Conservation (phyloP, 2,797 vertebrate species). For the Chelon auratus region DNA sequence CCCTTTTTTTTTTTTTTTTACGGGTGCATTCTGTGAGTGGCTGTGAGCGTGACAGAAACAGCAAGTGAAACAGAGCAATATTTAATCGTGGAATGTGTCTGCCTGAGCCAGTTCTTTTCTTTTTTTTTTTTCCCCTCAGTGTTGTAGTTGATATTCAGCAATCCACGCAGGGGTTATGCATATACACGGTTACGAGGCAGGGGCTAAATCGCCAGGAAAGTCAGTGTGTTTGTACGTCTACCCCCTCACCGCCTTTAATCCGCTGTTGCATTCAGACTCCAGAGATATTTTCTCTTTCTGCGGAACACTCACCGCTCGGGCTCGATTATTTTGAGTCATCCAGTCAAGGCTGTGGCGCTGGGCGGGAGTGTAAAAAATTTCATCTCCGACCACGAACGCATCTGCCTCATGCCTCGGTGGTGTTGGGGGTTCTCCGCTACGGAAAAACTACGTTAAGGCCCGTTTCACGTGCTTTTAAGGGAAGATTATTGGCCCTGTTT, state of each 20-base stretch:
- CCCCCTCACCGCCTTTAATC: conserved; percentile 49
- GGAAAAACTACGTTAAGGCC: conserved; percentile 9
- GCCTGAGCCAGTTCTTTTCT: conserved; percentile 4
- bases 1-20: conserved; percentile 76
- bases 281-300: conserved; percentile 61
- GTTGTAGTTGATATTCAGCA: conserved; percentile 29
- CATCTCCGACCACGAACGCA: conserved; percentile 63
- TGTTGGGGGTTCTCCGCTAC: conserved; percentile 30
- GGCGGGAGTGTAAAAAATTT: conserved; percentile 68
- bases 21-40: conserved; percentile 54
- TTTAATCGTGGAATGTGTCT: conserved; percentile 24
- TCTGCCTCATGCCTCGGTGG: conserved; percentile 56
- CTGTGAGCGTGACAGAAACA: conserved; percentile 39
- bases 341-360: conserved; percentile 65
- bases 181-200: conserved; percentile 20
- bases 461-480: conserved; percentile 2
- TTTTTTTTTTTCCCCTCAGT: not conserved
- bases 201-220: conserved; percentile 32
- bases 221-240: conserved; percentile 33
- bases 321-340: conserved; percentile 72
- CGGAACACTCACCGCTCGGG: conserved; percentile 52
- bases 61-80: conserved; percentile 34
- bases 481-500: conserved; percentile 6
- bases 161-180: conserved; percentile 16
- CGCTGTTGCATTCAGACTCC: conserved; percentile 41